These are phyloP conservation scores for Empis livida DNA, from an alignment of 2,888 invertebrate species.

Conservation along the genomic window DNA sequence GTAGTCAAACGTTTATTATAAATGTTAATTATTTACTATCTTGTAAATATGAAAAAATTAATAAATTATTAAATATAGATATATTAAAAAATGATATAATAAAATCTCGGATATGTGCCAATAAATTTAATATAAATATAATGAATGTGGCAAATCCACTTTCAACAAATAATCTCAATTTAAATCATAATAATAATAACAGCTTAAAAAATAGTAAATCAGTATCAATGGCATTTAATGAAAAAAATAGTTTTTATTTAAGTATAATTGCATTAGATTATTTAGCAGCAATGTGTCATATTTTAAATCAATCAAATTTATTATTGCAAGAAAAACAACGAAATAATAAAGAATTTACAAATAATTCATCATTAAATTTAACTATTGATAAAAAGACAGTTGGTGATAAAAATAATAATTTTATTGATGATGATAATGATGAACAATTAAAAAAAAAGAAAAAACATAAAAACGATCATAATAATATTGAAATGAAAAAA, in stretches of 20 bases:
- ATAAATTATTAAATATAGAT: conserved; percentile 45
- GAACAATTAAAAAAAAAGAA: neutral
- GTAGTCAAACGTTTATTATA: conserved; percentile 55
- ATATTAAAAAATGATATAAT: conserved; percentile 47
- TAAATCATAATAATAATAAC: neutral
- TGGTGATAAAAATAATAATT: neutral
- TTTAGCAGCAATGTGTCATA: conserved; percentile 66
- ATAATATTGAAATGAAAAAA: conserved; percentile 6
- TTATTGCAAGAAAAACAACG: conserved; percentile 4
- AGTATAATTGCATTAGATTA: conserved; percentile 53
- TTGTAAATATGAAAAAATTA: conserved; percentile 50
- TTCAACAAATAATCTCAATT: neutral
- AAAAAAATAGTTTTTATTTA: conserved; percentile 40
- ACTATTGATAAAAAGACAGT: conserved; percentile 17
- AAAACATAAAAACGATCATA: no score
- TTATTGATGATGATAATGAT: neutral
- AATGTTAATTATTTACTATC: conserved; percentile 62
- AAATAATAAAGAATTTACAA: conserved; percentile 2
- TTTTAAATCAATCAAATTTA: conserved; percentile 30
- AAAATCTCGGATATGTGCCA: conserved; percentile 47
- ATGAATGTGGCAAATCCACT: neutral
- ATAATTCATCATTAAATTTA: conserved; percentile 19
- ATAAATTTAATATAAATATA: conserved; percentile 45
- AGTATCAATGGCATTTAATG: no score
- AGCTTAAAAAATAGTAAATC: neutral